Evolutionary conservation across 92 coral and sea anemone genomes (phyloP).

Genomic region (Micromussa lordhowensis): DNA sequence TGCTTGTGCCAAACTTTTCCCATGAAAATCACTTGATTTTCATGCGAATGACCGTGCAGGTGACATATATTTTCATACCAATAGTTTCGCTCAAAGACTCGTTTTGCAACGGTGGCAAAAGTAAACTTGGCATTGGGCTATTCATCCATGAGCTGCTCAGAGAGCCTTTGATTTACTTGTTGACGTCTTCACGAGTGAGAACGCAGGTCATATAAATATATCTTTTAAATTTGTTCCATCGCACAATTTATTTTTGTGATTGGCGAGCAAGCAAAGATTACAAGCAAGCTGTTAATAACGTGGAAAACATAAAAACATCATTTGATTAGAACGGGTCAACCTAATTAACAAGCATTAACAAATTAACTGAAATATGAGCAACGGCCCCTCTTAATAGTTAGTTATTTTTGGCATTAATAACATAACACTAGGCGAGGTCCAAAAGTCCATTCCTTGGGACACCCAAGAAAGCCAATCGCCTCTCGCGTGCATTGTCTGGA

Average conservation of each 20-base stretch:
- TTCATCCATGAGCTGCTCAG: no score
- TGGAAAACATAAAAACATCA: background rate
- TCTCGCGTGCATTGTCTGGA: conserved; percentile 6
- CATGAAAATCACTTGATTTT: no score
- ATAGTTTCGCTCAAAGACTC: no score
- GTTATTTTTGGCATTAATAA: conserved; percentile 15
- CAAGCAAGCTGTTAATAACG: background rate
- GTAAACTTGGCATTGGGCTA: no score
- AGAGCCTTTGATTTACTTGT: no score
- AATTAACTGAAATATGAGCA: background rate
- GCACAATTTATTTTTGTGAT: background rate
- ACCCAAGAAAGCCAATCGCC: conserved; percentile 2
- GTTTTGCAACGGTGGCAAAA: no score
- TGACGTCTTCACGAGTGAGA: conserved; percentile 5
- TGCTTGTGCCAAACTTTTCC: no score
- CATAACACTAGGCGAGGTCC: conserved; percentile 8
- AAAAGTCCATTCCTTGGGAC: background rate
- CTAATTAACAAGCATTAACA: conserved; percentile 5
- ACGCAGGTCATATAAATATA: background rate
- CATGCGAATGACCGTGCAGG: no score
- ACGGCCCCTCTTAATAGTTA: background rate
- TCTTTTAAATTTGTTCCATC: background rate
- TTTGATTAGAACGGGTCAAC: background rate
- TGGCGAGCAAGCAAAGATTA: background rate
- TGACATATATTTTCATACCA: no score